Conservation (phyloP, 2,113 vertebrate genomes). For the Monarcha castaneiventris region DNA sequence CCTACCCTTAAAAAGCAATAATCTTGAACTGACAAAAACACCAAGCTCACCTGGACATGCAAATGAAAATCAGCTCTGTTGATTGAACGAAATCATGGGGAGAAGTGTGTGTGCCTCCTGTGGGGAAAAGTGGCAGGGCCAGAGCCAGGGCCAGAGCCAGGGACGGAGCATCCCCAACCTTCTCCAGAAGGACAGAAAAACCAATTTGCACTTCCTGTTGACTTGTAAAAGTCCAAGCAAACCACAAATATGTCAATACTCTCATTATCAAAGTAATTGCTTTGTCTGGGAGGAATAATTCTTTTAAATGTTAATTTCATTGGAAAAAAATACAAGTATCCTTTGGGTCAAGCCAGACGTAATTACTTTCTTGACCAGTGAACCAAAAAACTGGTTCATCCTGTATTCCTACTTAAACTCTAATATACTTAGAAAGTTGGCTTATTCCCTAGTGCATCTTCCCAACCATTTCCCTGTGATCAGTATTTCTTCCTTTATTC, state of each 20-base stretch:
- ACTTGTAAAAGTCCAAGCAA: background rate
- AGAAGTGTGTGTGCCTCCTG: rapidly evolving
- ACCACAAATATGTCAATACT: background rate
- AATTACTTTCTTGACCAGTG: background rate
- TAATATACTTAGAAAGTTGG: background rate
- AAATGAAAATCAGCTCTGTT: background rate
- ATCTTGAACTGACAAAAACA: background rate
- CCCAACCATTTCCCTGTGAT: background rate
- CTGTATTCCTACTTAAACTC: background rate
- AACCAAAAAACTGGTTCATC: background rate
- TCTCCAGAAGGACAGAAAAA: background rate
- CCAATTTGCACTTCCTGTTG: background rate
- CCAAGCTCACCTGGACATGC: background rate
- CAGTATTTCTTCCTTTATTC: background rate
- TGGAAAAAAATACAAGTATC: background rate
- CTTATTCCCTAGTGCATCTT: background rate
- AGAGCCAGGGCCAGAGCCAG: rapidly evolving
- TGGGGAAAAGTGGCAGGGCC: background rate
- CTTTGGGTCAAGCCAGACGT: background rate
- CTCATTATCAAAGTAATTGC: background rate
- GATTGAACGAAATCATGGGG: background rate
- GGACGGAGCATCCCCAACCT: rapidly evolving
- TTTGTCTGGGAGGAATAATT: background rate
- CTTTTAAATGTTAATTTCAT: background rate
- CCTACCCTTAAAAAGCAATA: background rate